These are phyloP conservation scores for Diplolepis rosae DNA, from an alignment of 2,888 invertebrate species.

Conservation along the genomic window DNA sequence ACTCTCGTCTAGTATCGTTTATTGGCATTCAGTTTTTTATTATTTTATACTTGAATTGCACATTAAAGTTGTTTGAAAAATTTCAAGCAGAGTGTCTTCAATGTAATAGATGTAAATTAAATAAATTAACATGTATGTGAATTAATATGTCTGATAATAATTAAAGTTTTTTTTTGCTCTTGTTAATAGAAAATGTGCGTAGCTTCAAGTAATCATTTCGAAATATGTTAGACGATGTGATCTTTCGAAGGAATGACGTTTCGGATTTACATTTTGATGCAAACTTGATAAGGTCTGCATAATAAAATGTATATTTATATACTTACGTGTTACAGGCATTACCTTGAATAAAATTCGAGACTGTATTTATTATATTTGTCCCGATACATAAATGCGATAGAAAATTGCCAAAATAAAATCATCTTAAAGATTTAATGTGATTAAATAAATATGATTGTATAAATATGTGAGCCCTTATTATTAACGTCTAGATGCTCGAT, in stretches of 20 bases:
- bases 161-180: neutral
- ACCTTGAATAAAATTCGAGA: neutral
- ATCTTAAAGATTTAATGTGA: neutral
- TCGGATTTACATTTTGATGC: neutral
- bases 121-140: too few species aligned
- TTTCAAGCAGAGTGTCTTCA: neutral
- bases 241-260: neutral
- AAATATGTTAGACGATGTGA: neutral
- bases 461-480: too few species aligned
- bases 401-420: neutral
- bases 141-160: neutral
- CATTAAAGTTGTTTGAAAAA: too few species aligned
- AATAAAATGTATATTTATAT: neutral
- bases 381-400: neutral
- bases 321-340: neutral
- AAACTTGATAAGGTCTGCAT: neutral
- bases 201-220: neutral
- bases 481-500: too few species aligned
- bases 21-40: too few species aligned
- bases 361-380: neutral
- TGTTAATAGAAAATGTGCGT: neutral
- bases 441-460: too few species aligned
- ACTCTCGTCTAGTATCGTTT: neutral
- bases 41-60: too few species aligned
- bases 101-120: neutral